phyloP scores from a whole-genome alignment of 2,113 vertebrate genomes.

The Diadophis punctatus region DNA sequence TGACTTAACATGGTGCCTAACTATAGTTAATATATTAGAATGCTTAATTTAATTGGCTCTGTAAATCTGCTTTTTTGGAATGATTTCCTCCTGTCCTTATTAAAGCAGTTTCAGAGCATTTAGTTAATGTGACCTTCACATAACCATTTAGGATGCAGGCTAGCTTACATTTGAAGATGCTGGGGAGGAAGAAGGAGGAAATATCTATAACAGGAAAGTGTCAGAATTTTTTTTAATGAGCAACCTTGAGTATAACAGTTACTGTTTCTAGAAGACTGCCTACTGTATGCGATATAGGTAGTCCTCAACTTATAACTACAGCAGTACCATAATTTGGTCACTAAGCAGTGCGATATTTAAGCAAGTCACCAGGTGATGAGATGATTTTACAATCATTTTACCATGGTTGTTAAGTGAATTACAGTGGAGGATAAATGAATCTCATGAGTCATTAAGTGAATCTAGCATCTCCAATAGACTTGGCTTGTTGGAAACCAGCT shows the following conservation, averaged over 20 bases:
- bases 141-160: constrained; percentile 45
- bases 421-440: neutral
- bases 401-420: neutral
- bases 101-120: constrained; percentile 52
- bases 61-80: constrained; percentile 33
- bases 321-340: neutral
- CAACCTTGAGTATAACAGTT: neutral
- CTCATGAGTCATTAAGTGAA: neutral
- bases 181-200: neutral
- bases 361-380: neutral
- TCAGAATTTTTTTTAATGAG: neutral
- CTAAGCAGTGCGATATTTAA: neutral
- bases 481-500: neutral
- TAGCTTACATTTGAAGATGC: neutral
- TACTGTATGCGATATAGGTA: neutral
- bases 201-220: neutral
- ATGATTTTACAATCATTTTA: neutral
- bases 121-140: constrained; percentile 53
- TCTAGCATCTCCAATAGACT: neutral
- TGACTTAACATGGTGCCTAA: constrained; percentile 14
- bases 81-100: constrained; percentile 23
- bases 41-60: constrained; percentile 40
- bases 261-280: neutral
- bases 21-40: constrained; percentile 20
- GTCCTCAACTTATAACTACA: neutral